phyloP scores from a whole-genome alignment of 2,888 invertebrate species.

The Anarsia innoxiella region DNA sequence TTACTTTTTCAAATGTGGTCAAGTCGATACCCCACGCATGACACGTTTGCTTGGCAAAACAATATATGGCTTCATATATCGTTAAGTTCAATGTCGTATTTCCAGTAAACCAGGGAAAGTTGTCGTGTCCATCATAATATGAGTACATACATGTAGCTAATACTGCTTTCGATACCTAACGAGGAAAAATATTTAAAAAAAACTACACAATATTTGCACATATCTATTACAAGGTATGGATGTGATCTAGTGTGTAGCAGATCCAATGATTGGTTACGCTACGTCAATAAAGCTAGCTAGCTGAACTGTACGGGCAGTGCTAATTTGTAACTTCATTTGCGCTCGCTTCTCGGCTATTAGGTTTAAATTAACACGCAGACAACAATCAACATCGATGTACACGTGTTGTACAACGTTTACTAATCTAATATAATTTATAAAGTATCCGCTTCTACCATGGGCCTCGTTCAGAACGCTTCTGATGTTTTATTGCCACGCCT shows the following conservation, averaged over 20 bases:
- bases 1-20: constrained; percentile 29
- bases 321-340: constrained; percentile 6
- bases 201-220: constrained; percentile 17
- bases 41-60: constrained; percentile 38
- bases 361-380: constrained; percentile 2
- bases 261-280: constrained; percentile 1
- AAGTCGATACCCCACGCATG: constrained; percentile 37
- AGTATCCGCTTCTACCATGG: too few relatives aligned
- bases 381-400: background rate
- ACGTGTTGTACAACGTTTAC: too few relatives aligned
- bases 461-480: too few relatives aligned
- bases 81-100: constrained; percentile 57
- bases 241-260: background rate
- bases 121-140: too few relatives aligned
- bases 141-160: too few relatives aligned
- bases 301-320: background rate
- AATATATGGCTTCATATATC: too few relatives aligned
- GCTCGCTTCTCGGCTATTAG: constrained; percentile 1
- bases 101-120: constrained; percentile 68
- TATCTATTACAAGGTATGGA: constrained; percentile 3
- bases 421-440: too few relatives aligned
- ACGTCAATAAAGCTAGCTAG: background rate
- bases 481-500: too few relatives aligned
- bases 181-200: constrained; percentile 49
- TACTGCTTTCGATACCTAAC: constrained; percentile 58